A percentile compares a stretch with the other conserved stretches of the same genome.
Evolutionary conservation across 2,113 vertebrate species (phyloP).

Genomic region (Myrmophylax atrothorax): DNA sequence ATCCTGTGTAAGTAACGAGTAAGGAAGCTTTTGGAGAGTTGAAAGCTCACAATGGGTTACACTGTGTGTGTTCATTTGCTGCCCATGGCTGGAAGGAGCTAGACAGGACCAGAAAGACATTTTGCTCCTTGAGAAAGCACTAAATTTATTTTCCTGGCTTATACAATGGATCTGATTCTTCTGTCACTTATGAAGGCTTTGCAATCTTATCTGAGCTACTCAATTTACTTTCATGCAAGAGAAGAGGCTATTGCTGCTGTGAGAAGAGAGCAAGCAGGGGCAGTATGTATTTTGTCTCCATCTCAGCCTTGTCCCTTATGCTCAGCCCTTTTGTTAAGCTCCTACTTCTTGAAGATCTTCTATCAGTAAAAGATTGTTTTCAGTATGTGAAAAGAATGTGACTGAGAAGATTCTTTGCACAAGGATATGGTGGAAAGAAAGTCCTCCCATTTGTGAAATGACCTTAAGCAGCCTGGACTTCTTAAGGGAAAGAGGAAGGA

Average conservation of each 20-base stretch:
- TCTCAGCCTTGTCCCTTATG: neutral
- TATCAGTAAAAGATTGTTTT: neutral
- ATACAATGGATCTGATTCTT: neutral
- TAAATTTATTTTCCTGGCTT: neutral
- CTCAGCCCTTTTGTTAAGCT: neutral
- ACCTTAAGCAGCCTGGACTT: neutral
- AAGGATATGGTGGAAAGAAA: neutral
- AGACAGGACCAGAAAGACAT: neutral
- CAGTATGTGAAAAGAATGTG: accelerated
- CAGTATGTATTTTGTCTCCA: neutral
- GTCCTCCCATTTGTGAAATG: neutral
- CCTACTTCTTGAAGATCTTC: neutral
- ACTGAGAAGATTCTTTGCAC: neutral
- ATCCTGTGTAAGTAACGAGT: neutral
- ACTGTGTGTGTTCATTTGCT: neutral
- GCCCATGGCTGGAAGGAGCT: neutral
- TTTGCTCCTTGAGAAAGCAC: neutral
- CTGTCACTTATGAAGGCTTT: neutral
- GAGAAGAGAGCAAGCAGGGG: neutral
- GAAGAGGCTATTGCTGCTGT: neutral
- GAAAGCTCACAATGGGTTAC: neutral
- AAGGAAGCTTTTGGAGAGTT: neutral
- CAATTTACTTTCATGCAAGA: neutral
- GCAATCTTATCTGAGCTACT: neutral
- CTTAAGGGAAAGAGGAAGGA: constrained; percentile 61